Evolutionary conservation across 2,113 vertebrate species (phyloP), one percentile per base, ranked within the genome.

Genomic region (Ceyx melanurus): DNA sequence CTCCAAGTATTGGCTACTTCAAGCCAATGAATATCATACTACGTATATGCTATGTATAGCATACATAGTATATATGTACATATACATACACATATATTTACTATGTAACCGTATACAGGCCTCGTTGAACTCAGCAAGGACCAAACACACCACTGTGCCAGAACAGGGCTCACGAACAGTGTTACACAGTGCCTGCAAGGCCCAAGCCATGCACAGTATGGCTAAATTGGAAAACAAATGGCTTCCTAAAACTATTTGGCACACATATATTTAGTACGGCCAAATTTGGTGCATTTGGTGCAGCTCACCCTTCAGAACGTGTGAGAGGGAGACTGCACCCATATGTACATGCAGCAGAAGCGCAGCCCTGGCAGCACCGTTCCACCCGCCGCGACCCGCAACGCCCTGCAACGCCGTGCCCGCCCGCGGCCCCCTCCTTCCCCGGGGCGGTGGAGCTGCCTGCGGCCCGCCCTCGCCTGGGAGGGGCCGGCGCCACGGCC

Each of bases 401-500:
- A 7, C 42, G 25, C 29, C 37, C 56, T 5, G 29, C 20, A 1
- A 1, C 2, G 18, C 68, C 29, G 4, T 2, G 15, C 57, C 87
- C 76, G 58, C 85, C 65, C 58, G 81, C 83, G 9, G 54, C 66
- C 46, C n/a, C 9, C 40, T 46, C 53, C 26, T 51, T 81, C 48
- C 61, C 68, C 79, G 2, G 46, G 74, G 73, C 80, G 77, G 87
- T 0, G 79, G 70, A 33, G 90, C 93, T 16, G 87, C 70, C 48
- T 33, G 22, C 21, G 66, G 37, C 74, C 93, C 93, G 93, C 93
- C 93, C 28, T 75, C 43, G 74, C 64, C 65, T 78, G 93, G 87
- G 87, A 64, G 84, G 12, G 64, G 92, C 88, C 80, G 74, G 21
- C 18, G 65, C 54, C 46, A 2, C 70, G 28, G 78, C 82, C 21